Conservation (phyloP, 2,113 vertebrate species). For the Nannospalax galili region DNA sequence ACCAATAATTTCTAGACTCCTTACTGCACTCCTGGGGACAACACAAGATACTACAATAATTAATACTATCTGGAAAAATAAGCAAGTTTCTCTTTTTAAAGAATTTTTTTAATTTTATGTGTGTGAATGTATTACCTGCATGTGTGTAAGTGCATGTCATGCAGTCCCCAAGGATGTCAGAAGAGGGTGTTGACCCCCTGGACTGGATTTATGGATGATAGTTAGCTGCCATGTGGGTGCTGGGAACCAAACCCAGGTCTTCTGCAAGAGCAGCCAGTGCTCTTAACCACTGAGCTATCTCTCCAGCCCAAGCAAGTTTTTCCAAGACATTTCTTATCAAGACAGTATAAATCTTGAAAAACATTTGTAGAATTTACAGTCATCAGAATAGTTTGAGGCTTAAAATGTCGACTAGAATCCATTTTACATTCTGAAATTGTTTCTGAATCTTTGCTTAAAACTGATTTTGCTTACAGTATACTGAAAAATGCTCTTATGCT, state of each 20-base stretch:
- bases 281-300: no score
- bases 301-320: neutral
- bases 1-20: conserved; percentile 21
- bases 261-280: no score
- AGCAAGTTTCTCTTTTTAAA: neutral
- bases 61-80: neutral
- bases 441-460: neutral
- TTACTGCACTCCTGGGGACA: neutral
- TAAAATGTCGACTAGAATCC: conserved; percentile 1
- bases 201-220: no score
- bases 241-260: no score
- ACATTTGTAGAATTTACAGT: neutral
- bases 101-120: neutral
- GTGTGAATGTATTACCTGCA: no score
- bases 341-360: neutral
- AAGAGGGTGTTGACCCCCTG: no score
- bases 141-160: no score
- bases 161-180: no score
- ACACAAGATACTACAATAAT: neutral
- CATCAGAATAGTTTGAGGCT: neutral
- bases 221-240: no score
- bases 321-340: conserved; percentile 45
- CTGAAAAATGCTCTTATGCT: neutral
- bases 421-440: conserved; percentile 29
- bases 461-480: neutral